Evolutionary conservation across 30 jellyfish, hydroid and myxozoan species (phyloP).

Genomic region (Haliclystus octoradiatus): DNA sequence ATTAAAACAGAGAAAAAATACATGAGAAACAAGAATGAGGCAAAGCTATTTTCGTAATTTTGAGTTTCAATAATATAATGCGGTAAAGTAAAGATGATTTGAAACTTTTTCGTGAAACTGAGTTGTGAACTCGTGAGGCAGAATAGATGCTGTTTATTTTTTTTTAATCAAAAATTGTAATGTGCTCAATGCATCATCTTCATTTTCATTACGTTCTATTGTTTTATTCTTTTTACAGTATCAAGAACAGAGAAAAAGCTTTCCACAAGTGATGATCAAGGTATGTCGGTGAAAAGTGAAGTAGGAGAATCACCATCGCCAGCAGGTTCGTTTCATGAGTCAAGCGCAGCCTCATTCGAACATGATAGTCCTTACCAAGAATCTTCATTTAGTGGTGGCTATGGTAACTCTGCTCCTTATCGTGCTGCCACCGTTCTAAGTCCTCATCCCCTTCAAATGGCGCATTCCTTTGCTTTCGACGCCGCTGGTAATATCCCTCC

Average conservation of each 20-base stretch:
- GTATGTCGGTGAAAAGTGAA: background rate
- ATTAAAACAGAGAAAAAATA: no score
- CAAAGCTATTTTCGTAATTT: no score
- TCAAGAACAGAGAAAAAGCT: background rate
- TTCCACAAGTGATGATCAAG: background rate
- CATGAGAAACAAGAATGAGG: no score
- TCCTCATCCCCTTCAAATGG: background rate
- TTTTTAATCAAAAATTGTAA: no score
- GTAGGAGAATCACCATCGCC: background rate
- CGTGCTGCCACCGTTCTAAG: background rate
- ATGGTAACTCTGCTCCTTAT: background rate
- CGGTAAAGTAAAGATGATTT: no score
- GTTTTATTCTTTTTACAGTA: no score
- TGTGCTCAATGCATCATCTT: no score
- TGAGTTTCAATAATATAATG: no score
- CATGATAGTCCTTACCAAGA: background rate
- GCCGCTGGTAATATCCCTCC: background rate
- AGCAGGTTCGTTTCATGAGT: background rate
- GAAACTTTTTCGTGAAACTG: no score
- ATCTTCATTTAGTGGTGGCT: background rate
- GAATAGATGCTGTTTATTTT: no score
- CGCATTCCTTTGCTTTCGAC: background rate
- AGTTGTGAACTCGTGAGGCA: no score
- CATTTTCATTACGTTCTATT: no score
- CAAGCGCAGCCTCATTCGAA: background rate